phyloP scores from a whole-genome alignment of 2,888 invertebrate genomes.

The Amphipoea oculea region DNA sequence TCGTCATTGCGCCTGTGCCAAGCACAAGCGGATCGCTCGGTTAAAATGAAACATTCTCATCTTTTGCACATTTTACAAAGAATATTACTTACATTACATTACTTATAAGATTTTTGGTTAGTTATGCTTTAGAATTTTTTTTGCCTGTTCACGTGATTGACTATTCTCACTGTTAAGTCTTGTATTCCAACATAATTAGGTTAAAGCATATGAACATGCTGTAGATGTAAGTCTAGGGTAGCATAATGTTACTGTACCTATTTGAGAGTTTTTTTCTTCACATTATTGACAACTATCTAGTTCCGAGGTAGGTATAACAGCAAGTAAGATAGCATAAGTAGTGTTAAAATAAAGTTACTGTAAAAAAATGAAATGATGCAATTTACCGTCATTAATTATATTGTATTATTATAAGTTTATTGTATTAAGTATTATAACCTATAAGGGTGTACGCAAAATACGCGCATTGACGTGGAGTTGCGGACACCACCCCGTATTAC shows the following conservation, averaged over 20 bases:
- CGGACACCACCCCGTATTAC: no score
- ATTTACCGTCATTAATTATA: neutral
- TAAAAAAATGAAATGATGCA: neutral
- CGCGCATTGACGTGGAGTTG: no score
- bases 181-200: constrained; percentile 22
- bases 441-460: no score
- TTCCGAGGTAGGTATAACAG: neutral
- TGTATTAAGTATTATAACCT: no score
- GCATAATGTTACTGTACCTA: neutral
- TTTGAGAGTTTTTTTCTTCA: neutral
- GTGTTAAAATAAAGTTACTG: neutral
- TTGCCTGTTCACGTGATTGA: constrained; percentile 37
- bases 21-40: no score
- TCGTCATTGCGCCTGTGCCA: neutral
- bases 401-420: neutral
- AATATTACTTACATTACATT: constrained; percentile 7
- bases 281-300: neutral
- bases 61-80: constrained; percentile 38
- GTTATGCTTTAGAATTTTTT: constrained; percentile 31
- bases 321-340: neutral
- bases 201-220: constrained; percentile 3
- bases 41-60: neutral
- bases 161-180: constrained; percentile 31
- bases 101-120: constrained; percentile 43
- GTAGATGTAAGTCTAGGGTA: constrained; percentile 3